phyloP scores from a whole-genome alignment of 1,140 invertebrate species.

The Dysdera silvatica region DNA sequence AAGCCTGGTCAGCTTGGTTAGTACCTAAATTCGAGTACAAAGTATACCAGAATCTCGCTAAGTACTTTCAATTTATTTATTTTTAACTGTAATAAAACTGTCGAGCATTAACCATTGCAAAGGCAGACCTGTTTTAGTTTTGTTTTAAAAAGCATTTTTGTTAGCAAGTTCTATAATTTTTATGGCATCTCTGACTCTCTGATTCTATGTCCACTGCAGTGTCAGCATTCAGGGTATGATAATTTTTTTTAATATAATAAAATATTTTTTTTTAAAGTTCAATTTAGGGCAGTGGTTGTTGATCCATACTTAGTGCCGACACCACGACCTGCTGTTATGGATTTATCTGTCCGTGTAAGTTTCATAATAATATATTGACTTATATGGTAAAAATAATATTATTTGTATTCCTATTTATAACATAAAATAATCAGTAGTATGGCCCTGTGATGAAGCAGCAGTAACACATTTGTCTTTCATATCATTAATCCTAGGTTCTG shows the following conservation, averaged over 20 bases:
- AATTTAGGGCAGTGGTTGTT: conserved; percentile 71
- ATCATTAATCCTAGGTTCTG: no score
- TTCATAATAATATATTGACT: conserved; percentile 15
- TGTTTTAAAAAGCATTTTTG: no score
- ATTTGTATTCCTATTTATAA: no score
- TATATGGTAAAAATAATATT: neutral
- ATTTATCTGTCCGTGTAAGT: conserved; percentile 55
- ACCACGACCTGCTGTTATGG: conserved; percentile 50
- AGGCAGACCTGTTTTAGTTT: no score
- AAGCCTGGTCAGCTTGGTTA: conserved; percentile 63
- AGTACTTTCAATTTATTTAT: neutral
- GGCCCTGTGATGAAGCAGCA: no score
- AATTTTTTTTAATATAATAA: neutral
- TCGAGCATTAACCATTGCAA: no score
- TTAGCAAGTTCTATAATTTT: no score
- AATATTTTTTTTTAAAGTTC: conserved; percentile 46
- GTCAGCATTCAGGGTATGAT: no score
- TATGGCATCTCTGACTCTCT: no score
- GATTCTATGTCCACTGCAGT: no score
- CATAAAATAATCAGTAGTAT: no score
- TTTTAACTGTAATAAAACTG: neutral
- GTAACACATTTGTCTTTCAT: no score
- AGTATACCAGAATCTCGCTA: neutral
- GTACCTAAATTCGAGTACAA: neutral
- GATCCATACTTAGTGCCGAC: conserved; percentile 63